Evolutionary conservation across 2,888 invertebrate species (phyloP), one percentile per base, ranked within the genome.

Genomic region (Cetonia aurata): DNA sequence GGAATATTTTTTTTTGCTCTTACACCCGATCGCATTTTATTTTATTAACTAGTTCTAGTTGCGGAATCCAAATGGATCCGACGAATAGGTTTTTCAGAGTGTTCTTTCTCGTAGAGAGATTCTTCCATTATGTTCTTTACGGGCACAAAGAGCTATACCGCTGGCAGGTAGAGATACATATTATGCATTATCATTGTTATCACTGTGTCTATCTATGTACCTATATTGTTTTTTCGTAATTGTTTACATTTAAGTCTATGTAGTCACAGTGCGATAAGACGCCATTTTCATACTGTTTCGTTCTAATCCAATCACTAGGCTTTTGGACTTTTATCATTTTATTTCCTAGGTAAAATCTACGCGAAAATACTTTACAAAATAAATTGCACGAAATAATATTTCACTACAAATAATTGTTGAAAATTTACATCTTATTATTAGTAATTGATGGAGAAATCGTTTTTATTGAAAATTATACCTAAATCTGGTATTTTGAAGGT

Each of bases 131-230:
- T 52, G 66, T 72, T 4, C 31, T 71, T 13, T 69, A 74, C 41
- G 74, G 74, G 1, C 71, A 74, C 42, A 74, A 74, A 53, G 69
- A 50, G 46, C 55, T 74, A 19, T 74, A 72, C 56, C 62, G 31
- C n/a, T 65, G 62, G 62, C 50, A 65, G 62, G 62, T 65, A 46
- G 46, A 46, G 46, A 46, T 50, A 12, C 41, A 44, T 59, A 59
- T 17, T 65, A 41, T 13, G 15, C 17, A 52, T 52, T 19, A 25
- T 52, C 19, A 52, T 50, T 52, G 13, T 50, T 50, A 62, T 37
- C 55, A 15, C 33, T n/a, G 12, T 56, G 37, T 56, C 55, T 56
- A 60, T 60, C 44, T 60, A 12, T 48, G 12, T 31, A 12, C 13
- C 6, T 31, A 13, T 19, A 52, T 25, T 52, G 25, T 52, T 25